These are phyloP conservation scores for Callitettix versicolor DNA, from an alignment of 1,140 invertebrate species.

Conservation along the genomic window DNA sequence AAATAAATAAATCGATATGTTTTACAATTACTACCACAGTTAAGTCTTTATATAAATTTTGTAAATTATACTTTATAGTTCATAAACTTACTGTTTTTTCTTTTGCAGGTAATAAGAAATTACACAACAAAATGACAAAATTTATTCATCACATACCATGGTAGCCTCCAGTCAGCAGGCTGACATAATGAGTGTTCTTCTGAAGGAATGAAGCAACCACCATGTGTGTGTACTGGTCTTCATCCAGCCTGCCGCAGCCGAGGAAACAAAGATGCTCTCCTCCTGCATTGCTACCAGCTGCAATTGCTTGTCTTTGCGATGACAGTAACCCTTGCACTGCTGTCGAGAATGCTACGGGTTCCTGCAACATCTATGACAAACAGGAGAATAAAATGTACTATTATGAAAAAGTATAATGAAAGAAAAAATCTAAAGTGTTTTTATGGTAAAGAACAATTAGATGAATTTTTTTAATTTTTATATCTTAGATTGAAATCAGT, in stretches of 20 bases:
- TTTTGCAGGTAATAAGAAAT: too few relatives aligned
- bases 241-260: constrained; percentile 88
- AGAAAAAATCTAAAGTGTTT: too few relatives aligned
- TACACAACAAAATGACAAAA: too few relatives aligned
- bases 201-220: constrained; percentile 95
- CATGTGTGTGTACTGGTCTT: constrained; percentile 97
- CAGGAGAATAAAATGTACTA: constrained; percentile 22
- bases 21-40: too few relatives aligned
- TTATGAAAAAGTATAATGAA: too few relatives aligned
- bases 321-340: constrained; percentile 87
- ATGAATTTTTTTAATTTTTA: too few relatives aligned
- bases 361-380: constrained; percentile 72
- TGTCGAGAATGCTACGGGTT: constrained; percentile 85
- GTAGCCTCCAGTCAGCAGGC: constrained; percentile 86
- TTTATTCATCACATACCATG: constrained; percentile 45
- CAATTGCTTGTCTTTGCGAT: constrained; percentile 80
- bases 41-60: too few relatives aligned
- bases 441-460: too few relatives aligned
- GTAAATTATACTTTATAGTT: too few relatives aligned
- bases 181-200: constrained; percentile 85
- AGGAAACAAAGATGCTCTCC: constrained; percentile 96
- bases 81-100: too few relatives aligned
- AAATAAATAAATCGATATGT: too few relatives aligned
- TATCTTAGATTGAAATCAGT: too few relatives aligned
- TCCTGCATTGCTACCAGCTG: constrained; percentile 76